Evolutionary conservation across 2,888 invertebrate species (phyloP).

Genomic region (Vanessa cardui): DNA sequence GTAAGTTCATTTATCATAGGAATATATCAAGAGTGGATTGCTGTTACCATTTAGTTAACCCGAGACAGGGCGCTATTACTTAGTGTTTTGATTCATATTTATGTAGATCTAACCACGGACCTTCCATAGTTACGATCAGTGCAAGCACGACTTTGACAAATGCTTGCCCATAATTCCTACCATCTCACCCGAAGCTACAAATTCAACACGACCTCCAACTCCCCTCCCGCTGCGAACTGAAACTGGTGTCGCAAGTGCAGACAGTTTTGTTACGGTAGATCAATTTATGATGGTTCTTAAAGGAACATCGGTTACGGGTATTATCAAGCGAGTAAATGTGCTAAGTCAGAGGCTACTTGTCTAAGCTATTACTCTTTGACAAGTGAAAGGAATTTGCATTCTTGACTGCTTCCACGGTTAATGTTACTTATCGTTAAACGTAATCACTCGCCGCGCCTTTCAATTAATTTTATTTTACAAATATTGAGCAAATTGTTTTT

Average conservation of each 20-base stretch:
- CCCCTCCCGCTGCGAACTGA: constrained; percentile 30
- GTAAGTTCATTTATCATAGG: constrained; percentile 16
- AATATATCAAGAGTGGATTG: constrained; percentile 23
- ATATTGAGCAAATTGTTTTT: too few species aligned
- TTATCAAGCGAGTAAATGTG: constrained; percentile 67
- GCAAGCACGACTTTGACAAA: constrained; percentile 68
- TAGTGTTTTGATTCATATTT: constrained; percentile 35
- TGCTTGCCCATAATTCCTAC: constrained; percentile 63
- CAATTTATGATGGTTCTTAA: constrained; percentile 51
- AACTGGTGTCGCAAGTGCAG: constrained; percentile 5
- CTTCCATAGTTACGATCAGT: constrained; percentile 39
- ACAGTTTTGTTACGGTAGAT: constrained; percentile 40
- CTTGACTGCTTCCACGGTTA: constrained; percentile 1
- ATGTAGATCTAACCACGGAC: constrained; percentile 25
- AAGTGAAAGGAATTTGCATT: constrained; percentile 48
- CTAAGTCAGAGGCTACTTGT: constrained; percentile 73
- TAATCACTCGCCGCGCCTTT: neutral
- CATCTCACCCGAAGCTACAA: constrained; percentile 45
- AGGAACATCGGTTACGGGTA: constrained; percentile 59
- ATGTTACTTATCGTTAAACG: neutral
- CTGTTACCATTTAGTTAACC: constrained; percentile 21
- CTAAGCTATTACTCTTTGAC: constrained; percentile 65
- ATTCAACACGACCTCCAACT: constrained; percentile 46
- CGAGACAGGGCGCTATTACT: constrained; percentile 26
- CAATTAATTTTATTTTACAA: neutral